Conservation (phyloP, 1,140 invertebrate genomes). For the Streblospio benedicti region DNA sequence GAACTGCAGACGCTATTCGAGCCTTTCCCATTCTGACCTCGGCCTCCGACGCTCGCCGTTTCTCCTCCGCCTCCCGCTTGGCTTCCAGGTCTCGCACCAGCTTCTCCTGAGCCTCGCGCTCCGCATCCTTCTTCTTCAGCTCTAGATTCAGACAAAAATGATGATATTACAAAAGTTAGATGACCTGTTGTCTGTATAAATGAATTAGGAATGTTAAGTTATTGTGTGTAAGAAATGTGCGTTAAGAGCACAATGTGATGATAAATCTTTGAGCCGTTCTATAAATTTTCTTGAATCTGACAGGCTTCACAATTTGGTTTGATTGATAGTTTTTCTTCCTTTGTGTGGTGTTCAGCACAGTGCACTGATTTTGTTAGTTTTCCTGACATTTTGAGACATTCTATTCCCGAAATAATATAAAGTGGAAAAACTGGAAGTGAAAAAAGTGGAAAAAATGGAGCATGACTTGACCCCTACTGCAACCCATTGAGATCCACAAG, state of each 20-base stretch:
- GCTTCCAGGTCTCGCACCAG: slow-evolving; percentile 30
- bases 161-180: background rate
- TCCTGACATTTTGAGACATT: too few species aligned
- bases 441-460: too few species aligned
- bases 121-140: slow-evolving; percentile 5
- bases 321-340: slow-evolving; percentile 14
- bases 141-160: slow-evolving; percentile 5
- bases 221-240: background rate
- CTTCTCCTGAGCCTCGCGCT: slow-evolving; percentile 32
- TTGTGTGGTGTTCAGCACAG: too few species aligned
- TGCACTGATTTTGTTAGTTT: too few species aligned
- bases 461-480: too few species aligned
- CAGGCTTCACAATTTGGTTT: background rate
- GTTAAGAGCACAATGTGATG: background rate
- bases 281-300: background rate
- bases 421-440: too few species aligned
- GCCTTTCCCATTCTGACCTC: slow-evolving; percentile 26
- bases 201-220: background rate
- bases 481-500: too few species aligned
- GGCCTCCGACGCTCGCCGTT: slow-evolving; percentile 21
- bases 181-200: background rate
- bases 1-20: too few species aligned
- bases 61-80: background rate
- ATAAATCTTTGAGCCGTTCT: background rate
- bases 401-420: too few species aligned